A percentile compares a stretch with the other conserved stretches of the same genome.
These are phyloP conservation scores for Lithobius niger DNA, from an alignment of 1,140 invertebrate genomes.

Conservation along the genomic window DNA sequence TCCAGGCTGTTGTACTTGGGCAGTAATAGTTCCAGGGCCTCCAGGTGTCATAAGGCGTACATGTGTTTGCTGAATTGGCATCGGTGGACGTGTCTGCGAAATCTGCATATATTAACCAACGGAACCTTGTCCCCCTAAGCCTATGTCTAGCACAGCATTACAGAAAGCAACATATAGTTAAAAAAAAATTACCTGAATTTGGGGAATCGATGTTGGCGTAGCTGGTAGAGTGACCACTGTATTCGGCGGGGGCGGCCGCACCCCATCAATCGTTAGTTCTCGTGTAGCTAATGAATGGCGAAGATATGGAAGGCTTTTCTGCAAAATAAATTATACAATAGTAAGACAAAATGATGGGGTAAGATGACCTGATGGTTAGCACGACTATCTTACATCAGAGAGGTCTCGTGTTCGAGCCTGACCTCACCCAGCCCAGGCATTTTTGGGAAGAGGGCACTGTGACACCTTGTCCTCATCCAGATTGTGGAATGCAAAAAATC, in stretches of 20 bases:
- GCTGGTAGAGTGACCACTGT: constrained; percentile 27
- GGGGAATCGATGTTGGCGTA: constrained; percentile 33
- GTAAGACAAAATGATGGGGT: too few relatives aligned
- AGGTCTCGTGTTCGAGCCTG: too few relatives aligned
- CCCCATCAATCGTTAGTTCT: constrained; percentile 90
- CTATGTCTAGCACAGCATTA: too few relatives aligned
- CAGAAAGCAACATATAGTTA: too few relatives aligned
- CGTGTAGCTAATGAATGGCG: constrained; percentile 77
- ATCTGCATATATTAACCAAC: too few relatives aligned
- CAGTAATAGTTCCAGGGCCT: neutral
- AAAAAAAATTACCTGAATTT: constrained; percentile 22
- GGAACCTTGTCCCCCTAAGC: too few relatives aligned
- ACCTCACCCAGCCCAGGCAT: too few relatives aligned
- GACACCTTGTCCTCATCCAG: too few relatives aligned
- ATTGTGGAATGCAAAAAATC: too few relatives aligned
- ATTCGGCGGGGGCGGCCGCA: constrained; percentile 59
- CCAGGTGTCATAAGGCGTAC: constrained; percentile 1
- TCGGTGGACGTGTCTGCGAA: neutral
- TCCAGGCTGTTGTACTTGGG: neutral
- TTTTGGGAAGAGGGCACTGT: too few relatives aligned
- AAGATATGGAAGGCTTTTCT: constrained; percentile 90
- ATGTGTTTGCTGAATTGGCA: neutral
- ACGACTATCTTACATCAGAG: too few relatives aligned
- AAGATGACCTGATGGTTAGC: too few relatives aligned
- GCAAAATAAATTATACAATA: constrained; percentile 25